These are phyloP conservation scores for Phymastichus coffea DNA, from an alignment of 1,140 invertebrate genomes.

Conservation along the genomic window DNA sequence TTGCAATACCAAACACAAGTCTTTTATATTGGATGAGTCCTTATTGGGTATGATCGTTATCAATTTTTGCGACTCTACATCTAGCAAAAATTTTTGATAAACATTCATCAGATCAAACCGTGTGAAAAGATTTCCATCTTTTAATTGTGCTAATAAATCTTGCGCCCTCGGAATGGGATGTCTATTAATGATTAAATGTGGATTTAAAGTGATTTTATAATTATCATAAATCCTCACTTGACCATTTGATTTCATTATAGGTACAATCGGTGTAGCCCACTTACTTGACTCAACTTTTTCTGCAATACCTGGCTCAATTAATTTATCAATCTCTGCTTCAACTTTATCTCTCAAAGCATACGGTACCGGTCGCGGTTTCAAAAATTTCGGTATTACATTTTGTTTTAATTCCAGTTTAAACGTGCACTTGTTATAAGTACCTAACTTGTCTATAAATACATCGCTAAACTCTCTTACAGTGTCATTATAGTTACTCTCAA, in stretches of 20 bases:
- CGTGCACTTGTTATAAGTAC: neutral
- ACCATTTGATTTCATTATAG: constrained; percentile 53
- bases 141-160: constrained; percentile 33
- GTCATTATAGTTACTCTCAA: neutral
- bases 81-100: constrained; percentile 46
- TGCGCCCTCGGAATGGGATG: constrained; percentile 45
- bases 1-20: neutral
- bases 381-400: constrained; percentile 9
- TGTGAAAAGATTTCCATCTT: constrained; percentile 40
- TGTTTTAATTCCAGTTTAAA: constrained; percentile 9
- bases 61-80: constrained; percentile 35
- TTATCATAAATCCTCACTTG: constrained; percentile 54
- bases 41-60: constrained; percentile 44
- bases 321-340: neutral
- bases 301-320: constrained; percentile 7
- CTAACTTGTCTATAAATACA: neutral
- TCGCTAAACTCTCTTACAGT: neutral
- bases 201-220: constrained; percentile 54
- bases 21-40: constrained; percentile 23
- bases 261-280: constrained; percentile 58
- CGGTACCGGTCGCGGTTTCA: constrained; percentile 1
- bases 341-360: constrained; percentile 1
- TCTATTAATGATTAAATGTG: constrained; percentile 39
- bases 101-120: constrained; percentile 45
- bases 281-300: constrained; percentile 32